Base-by-base conservation (phyloP, 1,140 invertebrate species). In the Drosophila willistoni region DNA sequence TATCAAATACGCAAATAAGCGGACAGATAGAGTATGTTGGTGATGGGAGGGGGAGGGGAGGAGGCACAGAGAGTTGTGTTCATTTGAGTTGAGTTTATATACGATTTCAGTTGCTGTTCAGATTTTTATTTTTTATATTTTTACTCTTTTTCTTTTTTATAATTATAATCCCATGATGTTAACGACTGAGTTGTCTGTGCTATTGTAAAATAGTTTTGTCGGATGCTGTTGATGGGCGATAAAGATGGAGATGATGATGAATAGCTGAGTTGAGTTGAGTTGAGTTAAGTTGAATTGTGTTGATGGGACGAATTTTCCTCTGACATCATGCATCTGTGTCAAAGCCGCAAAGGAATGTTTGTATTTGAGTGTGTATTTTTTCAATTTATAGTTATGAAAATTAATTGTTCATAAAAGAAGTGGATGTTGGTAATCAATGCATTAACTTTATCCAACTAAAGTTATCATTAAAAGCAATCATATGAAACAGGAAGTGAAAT, bases 1-100 rank as follows among this genome's bases (percentile, higher is more conserved):
- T 83, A 84, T 83, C 75, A 68, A 79, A 72, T 19, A 51, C 44
- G 44, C 44, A 51, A 51, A 51, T 51, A 51, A 51, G 44, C 17
- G 44, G 7, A 36, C 34, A 36, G 1, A 9, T n/a, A 51, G 12
- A 22, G 6, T 29, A 29, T 6, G 29, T 7, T 5, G 29, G 29
- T 6, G 29, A 29, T 5, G 29, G 29, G 19, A 2, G 17, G n/a
- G 1, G 25, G 14, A 13, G 56, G 5, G 14, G 14, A 17, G 34
- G 12, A n/a, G 41, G n/a, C 1, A 47, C 17, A 42, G 17, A 14
- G 7, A 51, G 44, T 51, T 51, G 17, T 12, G 17, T 51, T 47
- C n/a, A 47, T 17, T 47, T 22, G 44, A 22, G 44, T 51, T 51
- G 44, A 51, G 44, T 51, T 51, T 51, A 51, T 22, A 51, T 51